These are phyloP conservation scores for Criorhina ranunculi DNA, from an alignment of 2,888 invertebrate genomes.

Conservation along the genomic window DNA sequence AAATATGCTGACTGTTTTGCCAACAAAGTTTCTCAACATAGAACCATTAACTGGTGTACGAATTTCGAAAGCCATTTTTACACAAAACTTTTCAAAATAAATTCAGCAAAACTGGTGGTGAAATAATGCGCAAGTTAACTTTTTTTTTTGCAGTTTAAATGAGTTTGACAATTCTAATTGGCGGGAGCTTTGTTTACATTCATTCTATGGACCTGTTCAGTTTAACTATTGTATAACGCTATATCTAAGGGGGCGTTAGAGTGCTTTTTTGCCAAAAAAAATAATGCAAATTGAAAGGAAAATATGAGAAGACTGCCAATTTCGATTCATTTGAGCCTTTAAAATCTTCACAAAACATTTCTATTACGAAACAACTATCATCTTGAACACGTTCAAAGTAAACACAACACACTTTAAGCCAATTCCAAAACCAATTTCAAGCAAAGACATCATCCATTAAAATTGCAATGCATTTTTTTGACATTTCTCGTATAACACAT, in stretches of 20 bases:
- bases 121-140: no score
- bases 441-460: neutral
- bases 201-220: neutral
- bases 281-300: no score
- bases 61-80: constrained; percentile 82
- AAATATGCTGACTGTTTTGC: constrained; percentile 82
- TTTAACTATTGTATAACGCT: neutral
- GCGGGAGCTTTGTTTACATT: constrained; percentile 27
- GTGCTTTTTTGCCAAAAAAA: no score
- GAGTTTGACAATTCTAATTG: constrained; percentile 35
- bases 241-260: neutral
- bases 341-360: no score
- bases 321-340: no score
- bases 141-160: constrained; percentile 7
- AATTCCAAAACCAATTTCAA: neutral
- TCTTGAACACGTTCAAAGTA: neutral
- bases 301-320: no score
- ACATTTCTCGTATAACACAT: constrained; percentile 49
- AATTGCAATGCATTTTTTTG: constrained; percentile 32
- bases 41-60: constrained; percentile 81
- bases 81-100: constrained; percentile 11
- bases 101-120: neutral
- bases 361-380: neutral
- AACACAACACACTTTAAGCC: neutral
- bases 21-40: constrained; percentile 81